Evolutionary conservation across 2,113 vertebrate genomes (phyloP).

Genomic region (Salvelinus fontinalis): DNA sequence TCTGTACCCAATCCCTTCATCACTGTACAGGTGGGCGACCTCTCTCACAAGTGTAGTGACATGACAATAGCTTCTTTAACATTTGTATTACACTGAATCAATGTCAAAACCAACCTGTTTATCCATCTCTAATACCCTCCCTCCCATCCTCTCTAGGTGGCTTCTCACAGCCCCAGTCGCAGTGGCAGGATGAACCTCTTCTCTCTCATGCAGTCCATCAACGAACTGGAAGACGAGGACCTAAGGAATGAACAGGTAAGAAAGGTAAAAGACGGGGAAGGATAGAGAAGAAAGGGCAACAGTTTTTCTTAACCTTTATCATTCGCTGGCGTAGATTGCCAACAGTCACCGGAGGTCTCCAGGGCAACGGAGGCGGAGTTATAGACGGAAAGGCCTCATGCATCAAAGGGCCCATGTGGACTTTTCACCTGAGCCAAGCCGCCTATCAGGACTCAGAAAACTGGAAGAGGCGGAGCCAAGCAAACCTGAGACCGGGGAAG

Average conservation of each 20-base stretch:
- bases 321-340: slow-evolving; percentile 46
- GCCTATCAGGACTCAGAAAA: slow-evolving; percentile 17
- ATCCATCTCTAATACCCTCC: too few species aligned
- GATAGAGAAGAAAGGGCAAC: neutral
- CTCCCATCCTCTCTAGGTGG: slow-evolving; percentile 36
- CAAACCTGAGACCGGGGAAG: neutral
- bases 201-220: slow-evolving; percentile 92
- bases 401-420: slow-evolving; percentile 73
- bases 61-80: too few species aligned
- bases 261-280: neutral
- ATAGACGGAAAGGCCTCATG: slow-evolving; percentile 52
- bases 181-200: slow-evolving; percentile 88
- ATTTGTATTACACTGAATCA: neutral
- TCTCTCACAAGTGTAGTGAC: too few species aligned
- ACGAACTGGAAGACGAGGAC: slow-evolving; percentile 77
- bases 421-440: slow-evolving; percentile 71
- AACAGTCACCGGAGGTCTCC: slow-evolving; percentile 65
- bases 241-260: slow-evolving; percentile 60
- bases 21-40: slow-evolving; percentile 47
- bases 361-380: slow-evolving; percentile 63
- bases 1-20: slow-evolving; percentile 43
- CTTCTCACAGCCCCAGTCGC: slow-evolving; percentile 54
- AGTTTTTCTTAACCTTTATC: neutral
- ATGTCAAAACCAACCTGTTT: neutral
- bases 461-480: slow-evolving; percentile 11